These are phyloP conservation scores for Pygoscelis adeliae DNA, from an alignment of 2,113 vertebrate species.

Conservation along the genomic window DNA sequence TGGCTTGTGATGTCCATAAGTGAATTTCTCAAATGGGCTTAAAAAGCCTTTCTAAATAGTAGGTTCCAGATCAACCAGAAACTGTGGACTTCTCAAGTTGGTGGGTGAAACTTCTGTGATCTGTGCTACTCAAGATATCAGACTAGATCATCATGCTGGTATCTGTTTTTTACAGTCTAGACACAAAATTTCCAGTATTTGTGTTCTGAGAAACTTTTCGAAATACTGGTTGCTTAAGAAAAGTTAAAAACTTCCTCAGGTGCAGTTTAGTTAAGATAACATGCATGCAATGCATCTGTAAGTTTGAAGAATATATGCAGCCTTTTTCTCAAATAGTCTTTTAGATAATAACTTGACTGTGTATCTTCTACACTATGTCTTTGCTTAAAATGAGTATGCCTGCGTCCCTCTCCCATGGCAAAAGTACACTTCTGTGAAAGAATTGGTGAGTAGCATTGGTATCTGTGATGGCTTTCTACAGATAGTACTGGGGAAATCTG, in stretches of 20 bases:
- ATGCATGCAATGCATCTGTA: rapidly evolving
- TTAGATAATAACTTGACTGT: not conserved
- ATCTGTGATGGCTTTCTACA: not conserved
- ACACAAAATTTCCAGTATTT: not conserved
- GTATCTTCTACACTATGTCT: not conserved
- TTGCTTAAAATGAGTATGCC: not conserved
- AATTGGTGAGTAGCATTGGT: not conserved
- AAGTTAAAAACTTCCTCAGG: not conserved
- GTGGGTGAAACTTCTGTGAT: not conserved
- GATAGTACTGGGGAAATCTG: not conserved
- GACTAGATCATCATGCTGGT: not conserved
- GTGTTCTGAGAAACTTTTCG: not conserved
- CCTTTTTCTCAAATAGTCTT: not conserved
- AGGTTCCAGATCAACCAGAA: not conserved
- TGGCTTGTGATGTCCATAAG: not conserved
- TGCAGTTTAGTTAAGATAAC: not conserved
- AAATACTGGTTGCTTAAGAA: not conserved
- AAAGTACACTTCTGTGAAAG: not conserved
- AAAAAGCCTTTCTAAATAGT: not conserved
- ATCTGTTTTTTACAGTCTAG: not conserved
- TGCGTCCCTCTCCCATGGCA: not conserved
- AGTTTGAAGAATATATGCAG: not conserved
- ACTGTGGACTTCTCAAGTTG: not conserved
- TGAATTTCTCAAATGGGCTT: not conserved
- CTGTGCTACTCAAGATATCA: not conserved